Conservation (phyloP, 2,113 vertebrate genomes). For the Australoheros scitulus region DNA sequence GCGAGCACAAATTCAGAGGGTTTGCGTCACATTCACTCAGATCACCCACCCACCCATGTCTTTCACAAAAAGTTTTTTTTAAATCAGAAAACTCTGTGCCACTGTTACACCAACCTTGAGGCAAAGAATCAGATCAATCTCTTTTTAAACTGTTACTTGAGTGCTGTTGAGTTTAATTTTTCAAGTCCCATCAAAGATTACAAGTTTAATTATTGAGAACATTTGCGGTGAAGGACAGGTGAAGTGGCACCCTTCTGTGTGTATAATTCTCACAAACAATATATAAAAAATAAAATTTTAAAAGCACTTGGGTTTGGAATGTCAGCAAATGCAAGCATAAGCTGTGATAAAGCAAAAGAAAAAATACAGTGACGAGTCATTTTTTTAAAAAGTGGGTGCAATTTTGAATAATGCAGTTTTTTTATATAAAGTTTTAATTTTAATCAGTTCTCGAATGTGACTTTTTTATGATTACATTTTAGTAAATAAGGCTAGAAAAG, state of each 20-base stretch:
- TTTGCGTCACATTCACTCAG: conserved; percentile 19
- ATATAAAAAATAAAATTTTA: background rate
- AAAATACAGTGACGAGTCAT: background rate
- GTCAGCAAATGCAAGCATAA: background rate
- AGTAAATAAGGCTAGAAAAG: background rate
- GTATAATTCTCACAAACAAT: background rate
- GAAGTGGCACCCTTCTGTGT: conserved; percentile 5
- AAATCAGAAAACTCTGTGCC: background rate
- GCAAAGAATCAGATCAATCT: conserved; percentile 19
- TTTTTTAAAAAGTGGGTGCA: too few species aligned
- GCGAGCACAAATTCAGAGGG: background rate
- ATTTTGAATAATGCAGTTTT: too few species aligned
- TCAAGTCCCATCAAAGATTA: conserved; percentile 31
- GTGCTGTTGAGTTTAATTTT: conserved; percentile 27
- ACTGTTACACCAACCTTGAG: background rate
- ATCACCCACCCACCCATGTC: background rate
- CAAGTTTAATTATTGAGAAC: conserved; percentile 32
- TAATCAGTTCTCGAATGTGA: background rate
- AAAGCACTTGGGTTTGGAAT: background rate
- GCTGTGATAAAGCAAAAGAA: background rate
- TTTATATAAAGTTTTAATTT: background rate
- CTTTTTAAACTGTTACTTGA: conserved; percentile 31
- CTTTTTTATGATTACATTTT: background rate
- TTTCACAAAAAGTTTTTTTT: background rate
- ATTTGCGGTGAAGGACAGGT: background rate